These are phyloP conservation scores for Drosophila pandora DNA, from an alignment of 1,140 invertebrate species.

Conservation along the genomic window DNA sequence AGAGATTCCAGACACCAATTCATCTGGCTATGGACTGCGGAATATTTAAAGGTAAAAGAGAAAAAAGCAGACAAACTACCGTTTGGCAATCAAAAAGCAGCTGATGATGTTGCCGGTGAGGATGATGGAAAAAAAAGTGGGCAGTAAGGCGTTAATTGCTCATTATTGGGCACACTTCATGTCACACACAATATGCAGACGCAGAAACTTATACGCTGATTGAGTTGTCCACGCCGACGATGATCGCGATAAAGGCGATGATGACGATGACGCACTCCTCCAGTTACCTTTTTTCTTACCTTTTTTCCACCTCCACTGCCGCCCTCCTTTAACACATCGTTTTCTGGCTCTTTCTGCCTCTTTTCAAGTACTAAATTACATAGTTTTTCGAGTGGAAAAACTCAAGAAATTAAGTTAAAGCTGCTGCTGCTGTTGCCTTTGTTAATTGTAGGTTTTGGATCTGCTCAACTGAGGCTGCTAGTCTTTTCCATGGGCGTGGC, in stretches of 20 bases:
- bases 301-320: conserved; percentile 35
- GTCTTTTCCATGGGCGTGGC: conserved; percentile 3
- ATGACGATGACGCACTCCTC: conserved; percentile 41
- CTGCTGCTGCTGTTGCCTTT: conserved; percentile 54
- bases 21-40: conserved; percentile 48
- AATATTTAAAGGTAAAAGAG: conserved; percentile 45
- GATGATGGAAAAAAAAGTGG: conserved; percentile 55
- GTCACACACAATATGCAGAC: conserved; percentile 64
- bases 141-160: conserved; percentile 82
- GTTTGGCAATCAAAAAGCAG: conserved; percentile 52
- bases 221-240: conserved; percentile 57
- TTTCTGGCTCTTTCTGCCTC: conserved; percentile 56
- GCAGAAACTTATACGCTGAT: conserved; percentile 67
- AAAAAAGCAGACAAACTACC: conserved; percentile 40
- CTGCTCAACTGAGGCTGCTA: conserved; percentile 23
- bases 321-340: conserved; percentile 44
- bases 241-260: conserved; percentile 11
- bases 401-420: conserved; percentile 78
- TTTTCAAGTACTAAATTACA: conserved; percentile 78
- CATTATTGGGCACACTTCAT: conserved; percentile 83
- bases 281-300: conserved; percentile 43
- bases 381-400: conserved; percentile 81
- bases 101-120: conserved; percentile 3
- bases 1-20: conserved; percentile 46
- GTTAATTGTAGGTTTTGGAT: conserved; percentile 72